Evolutionary conservation across 2,888 invertebrate species (phyloP).

Genomic region (Quadroppia sp.): DNA sequence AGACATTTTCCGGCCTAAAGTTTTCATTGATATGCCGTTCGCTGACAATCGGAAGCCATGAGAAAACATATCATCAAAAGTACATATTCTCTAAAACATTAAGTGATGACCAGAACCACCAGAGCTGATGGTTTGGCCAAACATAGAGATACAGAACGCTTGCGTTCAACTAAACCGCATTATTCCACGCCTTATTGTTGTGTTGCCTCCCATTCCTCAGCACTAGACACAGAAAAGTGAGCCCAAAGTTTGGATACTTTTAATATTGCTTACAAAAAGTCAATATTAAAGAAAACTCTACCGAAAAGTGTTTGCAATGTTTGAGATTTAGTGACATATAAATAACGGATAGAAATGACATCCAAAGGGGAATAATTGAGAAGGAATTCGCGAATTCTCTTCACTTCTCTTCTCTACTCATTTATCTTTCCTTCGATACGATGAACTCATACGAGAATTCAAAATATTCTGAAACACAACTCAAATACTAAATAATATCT

Average conservation of each 20-base stretch:
- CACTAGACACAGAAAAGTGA: neutral
- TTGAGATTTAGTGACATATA: constrained; percentile 36
- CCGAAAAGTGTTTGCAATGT: constrained; percentile 25
- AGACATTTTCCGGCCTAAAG: constrained; percentile 27
- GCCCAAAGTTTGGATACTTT: constrained; percentile 25
- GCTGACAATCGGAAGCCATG: constrained; percentile 33
- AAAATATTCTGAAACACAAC: constrained; percentile 7
- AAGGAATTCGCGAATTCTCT: constrained; percentile 35
- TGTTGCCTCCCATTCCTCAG: constrained; percentile 12
- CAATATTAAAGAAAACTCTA: constrained; percentile 34
- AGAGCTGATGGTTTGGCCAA: neutral
- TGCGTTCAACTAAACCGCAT: constrained; percentile 32
- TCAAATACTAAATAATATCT: neutral
- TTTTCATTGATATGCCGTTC: constrained; percentile 34
- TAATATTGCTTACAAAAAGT: constrained; percentile 31
- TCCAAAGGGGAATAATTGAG: constrained; percentile 31
- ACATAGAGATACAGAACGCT: constrained; percentile 4
- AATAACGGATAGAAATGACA: constrained; percentile 26
- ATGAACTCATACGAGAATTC: constrained; percentile 33
- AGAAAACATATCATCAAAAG: constrained; percentile 33
- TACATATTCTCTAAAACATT: constrained; percentile 35
- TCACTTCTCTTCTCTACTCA: constrained; percentile 19
- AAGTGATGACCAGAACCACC: neutral
- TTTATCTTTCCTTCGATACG: constrained; percentile 36
- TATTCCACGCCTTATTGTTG: constrained; percentile 21